These are phyloP conservation scores for Drosophila mimetica DNA, from an alignment of 2,888 invertebrate genomes.

Conservation along the genomic window DNA sequence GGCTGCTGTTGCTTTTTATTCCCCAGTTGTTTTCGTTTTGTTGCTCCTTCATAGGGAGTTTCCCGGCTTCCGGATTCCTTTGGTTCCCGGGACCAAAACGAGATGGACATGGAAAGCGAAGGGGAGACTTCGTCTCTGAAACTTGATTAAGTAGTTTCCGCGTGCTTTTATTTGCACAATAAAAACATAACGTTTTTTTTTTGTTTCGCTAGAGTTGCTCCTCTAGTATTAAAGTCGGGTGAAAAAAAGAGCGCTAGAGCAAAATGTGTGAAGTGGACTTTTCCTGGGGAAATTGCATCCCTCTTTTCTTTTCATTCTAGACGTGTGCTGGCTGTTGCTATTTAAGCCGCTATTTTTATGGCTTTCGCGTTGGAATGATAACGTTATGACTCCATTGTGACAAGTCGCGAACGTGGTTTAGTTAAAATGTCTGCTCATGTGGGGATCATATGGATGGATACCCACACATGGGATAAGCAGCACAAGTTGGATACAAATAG, in stretches of 20 bases:
- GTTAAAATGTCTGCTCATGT: constrained; percentile 44
- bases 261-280: constrained; percentile 69
- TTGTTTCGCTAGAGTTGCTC: constrained; percentile 26
- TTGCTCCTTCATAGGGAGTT: constrained; percentile 53
- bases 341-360: constrained; percentile 74
- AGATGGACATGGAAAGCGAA: constrained; percentile 1
- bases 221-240: constrained; percentile 50
- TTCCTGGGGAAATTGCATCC: constrained; percentile 35
- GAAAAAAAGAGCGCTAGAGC: constrained; percentile 51
- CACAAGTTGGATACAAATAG: neutral
- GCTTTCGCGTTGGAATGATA: constrained; percentile 57
- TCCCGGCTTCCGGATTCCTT: constrained; percentile 51
- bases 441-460: neutral
- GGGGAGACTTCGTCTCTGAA: constrained; percentile 37
- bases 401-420: constrained; percentile 63
- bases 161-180: constrained; percentile 81
- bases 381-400: constrained; percentile 74
- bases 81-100: constrained; percentile 17
- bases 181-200: constrained; percentile 66
- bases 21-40: constrained; percentile 48
- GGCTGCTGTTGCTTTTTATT: constrained; percentile 47
- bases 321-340: constrained; percentile 65
- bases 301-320: constrained; percentile 39
- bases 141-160: constrained; percentile 83
- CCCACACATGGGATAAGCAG: neutral